Base-by-base conservation (phyloP, 2,888 invertebrate genomes). In the Chydorus sphaericus region DNA sequence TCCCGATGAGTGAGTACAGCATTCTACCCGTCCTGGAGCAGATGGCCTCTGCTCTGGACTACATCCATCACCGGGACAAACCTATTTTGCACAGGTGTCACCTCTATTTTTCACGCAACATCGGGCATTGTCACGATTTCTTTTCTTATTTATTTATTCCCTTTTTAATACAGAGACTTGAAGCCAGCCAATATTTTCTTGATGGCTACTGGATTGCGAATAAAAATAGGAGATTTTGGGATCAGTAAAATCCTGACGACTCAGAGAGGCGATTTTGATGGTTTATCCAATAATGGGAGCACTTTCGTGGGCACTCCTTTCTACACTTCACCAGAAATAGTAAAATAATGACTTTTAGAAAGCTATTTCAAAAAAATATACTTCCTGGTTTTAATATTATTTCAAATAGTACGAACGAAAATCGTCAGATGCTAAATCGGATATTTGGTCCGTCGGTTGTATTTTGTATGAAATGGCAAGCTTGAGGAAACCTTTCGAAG, bases 391-490 rank as follows among this genome's bases (percentile, higher is more conserved):
- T 57, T 57, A 23, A 5, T 33, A 28, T 20, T 33, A 20, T 39
- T 56, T 10, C 44, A 61, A 66, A 59, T 65, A 82, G 82, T 84
- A 83, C 66, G 82, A 83, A 69, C 83, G 83, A 4, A 80, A 81
- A 64, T 76, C 80, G 49, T 85, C 85, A 65, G 80, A 83, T 66
- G 78, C 81, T 64, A 84, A 85, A 67, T 82, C 82, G 33, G 85
- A 85, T 65, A 79, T 85, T 60, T 85, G 85, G 85, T 82, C 85
- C 1, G 67, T 84, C 56, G 83, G 83, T 14, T 85, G 85, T 66
- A 81, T 85, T 62, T 69, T 85, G 39, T 83, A 84, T 64, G 85
- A 85, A 69, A 79, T 85, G 75, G 78, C 80, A 23, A 79, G 81
- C 63, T 69, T 83, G 23, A 78, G 79, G 63, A 82, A 80, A 67